Evolutionary conservation across 2,113 vertebrate species (phyloP).

Genomic region (Petrocephalus zakoni): DNA sequence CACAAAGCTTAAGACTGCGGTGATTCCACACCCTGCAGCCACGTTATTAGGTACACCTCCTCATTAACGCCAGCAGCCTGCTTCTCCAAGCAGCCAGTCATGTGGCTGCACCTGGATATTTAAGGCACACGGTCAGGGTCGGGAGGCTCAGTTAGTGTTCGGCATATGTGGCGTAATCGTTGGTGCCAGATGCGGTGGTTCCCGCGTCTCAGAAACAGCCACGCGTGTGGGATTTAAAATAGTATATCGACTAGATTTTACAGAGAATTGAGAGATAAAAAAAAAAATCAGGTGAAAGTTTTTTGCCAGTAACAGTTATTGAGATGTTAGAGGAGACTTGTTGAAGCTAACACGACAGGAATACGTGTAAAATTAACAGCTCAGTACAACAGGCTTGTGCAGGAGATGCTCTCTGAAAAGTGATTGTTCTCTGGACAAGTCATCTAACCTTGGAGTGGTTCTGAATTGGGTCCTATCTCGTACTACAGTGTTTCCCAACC

Average conservation of each 20-base stretch:
- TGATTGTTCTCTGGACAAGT: too few species aligned
- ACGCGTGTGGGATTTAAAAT: background rate
- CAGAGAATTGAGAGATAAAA: background rate
- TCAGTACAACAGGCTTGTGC: too few species aligned
- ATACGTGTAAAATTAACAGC: background rate
- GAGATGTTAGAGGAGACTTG: background rate
- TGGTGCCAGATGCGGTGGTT: background rate
- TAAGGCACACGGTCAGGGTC: background rate
- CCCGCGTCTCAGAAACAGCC: background rate
- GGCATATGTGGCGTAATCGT: background rate
- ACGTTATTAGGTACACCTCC: background rate
- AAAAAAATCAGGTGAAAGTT: background rate
- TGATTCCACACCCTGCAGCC: background rate
- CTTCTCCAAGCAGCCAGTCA: background rate
- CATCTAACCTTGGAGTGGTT: background rate
- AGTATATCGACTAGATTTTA: background rate
- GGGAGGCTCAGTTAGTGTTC: background rate
- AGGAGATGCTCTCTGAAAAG: too few species aligned
- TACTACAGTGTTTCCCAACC: too few species aligned
- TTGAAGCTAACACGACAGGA: background rate
- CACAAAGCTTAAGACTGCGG: background rate
- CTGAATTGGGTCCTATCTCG: background rate
- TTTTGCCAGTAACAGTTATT: background rate
- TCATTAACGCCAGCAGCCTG: background rate
- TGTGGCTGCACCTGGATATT: background rate